A percentile compares a stretch with the other conserved stretches of the same genome.
Evolutionary conservation across 2,113 vertebrate species (phyloP).

Genomic region (Tetrax tetrax): DNA sequence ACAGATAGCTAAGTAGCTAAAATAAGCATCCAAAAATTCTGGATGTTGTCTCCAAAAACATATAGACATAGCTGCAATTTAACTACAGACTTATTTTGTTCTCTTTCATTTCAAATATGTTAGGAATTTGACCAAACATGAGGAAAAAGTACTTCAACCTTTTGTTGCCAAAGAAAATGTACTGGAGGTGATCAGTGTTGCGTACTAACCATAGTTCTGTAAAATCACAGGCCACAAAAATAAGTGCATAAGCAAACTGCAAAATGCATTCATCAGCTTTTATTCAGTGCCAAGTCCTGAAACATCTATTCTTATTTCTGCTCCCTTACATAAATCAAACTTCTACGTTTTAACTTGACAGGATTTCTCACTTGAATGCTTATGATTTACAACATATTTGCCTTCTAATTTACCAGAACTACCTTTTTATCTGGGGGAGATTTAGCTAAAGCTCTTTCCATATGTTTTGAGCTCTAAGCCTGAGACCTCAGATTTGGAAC

Average conservation of each 20-base stretch:
- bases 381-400: neutral
- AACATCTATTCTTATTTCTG: neutral
- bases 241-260: neutral
- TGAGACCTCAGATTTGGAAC: neutral
- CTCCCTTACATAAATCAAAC: neutral
- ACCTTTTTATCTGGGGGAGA: neutral
- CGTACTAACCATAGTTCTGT: neutral
- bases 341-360: neutral
- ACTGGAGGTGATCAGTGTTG: neutral
- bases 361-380: neutral
- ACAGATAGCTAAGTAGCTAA: neutral
- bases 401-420: conserved; percentile 13
- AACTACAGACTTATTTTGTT: neutral
- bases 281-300: neutral
- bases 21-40: neutral
- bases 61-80: neutral
- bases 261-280: neutral
- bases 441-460: conserved; percentile 46
- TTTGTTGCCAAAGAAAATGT: neutral
- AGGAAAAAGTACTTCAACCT: neutral
- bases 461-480: conserved; percentile 28
- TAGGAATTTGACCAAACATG: neutral
- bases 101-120: neutral
- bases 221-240: neutral
- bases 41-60: neutral